Conservation (phyloP, 2,113 vertebrate species). For the Rhea americana region DNA sequence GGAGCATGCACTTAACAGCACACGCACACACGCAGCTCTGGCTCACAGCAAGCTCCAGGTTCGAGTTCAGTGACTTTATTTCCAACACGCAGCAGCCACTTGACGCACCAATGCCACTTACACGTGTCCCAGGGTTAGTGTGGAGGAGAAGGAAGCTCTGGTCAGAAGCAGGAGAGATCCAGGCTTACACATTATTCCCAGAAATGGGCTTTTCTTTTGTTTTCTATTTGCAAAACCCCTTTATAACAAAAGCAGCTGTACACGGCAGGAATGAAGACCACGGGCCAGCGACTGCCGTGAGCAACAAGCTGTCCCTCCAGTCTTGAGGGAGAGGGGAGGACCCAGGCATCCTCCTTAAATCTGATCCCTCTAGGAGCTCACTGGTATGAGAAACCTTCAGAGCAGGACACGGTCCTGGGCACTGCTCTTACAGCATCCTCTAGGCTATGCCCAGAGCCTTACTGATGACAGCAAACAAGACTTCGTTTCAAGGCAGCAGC, state of each 20-base stretch:
- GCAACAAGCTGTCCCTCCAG: neutral
- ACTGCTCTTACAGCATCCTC: neutral
- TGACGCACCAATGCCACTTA: neutral
- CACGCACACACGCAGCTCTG: neutral
- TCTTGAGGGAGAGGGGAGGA: neutral
- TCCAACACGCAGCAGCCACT: neutral
- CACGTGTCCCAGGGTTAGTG: fast-evolving
- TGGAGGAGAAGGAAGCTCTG: neutral
- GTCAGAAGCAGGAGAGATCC: neutral
- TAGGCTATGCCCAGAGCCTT: neutral
- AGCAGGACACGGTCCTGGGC: neutral
- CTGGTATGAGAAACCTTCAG: too few relatives aligned
- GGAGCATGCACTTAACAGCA: fast-evolving
- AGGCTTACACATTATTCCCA: neutral
- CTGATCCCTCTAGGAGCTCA: too few relatives aligned
- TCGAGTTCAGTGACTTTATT: fast-evolving
- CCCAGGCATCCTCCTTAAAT: neutral
- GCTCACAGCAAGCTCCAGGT: fast-evolving
- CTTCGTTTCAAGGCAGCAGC: neutral
- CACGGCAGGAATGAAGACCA: neutral
- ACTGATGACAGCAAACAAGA: neutral
- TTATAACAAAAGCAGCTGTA: neutral
- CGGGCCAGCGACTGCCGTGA: neutral
- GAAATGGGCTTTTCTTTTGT: neutral
- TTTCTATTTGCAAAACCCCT: neutral